Evolutionary conservation across 2,113 vertebrate genomes (phyloP).

Genomic region (Meleagris gallopavo): DNA sequence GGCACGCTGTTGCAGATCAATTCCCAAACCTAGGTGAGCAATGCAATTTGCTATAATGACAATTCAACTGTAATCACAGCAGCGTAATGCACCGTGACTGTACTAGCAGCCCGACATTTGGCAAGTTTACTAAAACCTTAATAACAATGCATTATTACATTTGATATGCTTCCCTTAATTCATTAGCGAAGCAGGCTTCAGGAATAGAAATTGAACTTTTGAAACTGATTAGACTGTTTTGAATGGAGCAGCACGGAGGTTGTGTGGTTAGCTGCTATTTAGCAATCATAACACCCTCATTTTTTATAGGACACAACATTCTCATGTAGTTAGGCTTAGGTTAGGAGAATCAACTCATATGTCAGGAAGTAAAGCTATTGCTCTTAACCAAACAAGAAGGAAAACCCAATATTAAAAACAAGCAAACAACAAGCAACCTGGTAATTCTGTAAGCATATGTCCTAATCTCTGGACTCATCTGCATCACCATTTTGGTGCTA

Average conservation of each 20-base stretch:
- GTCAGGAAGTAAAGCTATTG: background rate
- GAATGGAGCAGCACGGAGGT: background rate
- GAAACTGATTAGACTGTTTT: conserved; percentile 11
- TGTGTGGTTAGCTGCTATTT: background rate
- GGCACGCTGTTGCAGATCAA: background rate
- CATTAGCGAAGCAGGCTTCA: conserved; percentile 21
- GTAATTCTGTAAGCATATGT: background rate
- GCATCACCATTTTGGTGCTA: background rate
- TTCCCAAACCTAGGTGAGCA: conserved; percentile 49
- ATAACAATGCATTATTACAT: conserved; percentile 47
- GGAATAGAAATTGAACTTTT: conserved; percentile 61
- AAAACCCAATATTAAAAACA: background rate
- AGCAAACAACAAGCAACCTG: background rate
- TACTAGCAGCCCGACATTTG: conserved; percentile 23
- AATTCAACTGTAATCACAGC: conserved; percentile 26
- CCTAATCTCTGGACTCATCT: background rate
- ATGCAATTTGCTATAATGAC: conserved; percentile 7
- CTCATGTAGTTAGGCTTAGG: background rate
- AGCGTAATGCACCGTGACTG: background rate
- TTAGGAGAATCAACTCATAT: background rate
- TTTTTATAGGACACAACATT: background rate
- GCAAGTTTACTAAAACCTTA: conserved; percentile 48
- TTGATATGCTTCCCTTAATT: conserved; percentile 51
- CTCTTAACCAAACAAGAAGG: background rate
- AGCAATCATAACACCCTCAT: background rate